Base-by-base conservation (phyloP, 2,797 vertebrate species). In the Chanos chanos region DNA sequence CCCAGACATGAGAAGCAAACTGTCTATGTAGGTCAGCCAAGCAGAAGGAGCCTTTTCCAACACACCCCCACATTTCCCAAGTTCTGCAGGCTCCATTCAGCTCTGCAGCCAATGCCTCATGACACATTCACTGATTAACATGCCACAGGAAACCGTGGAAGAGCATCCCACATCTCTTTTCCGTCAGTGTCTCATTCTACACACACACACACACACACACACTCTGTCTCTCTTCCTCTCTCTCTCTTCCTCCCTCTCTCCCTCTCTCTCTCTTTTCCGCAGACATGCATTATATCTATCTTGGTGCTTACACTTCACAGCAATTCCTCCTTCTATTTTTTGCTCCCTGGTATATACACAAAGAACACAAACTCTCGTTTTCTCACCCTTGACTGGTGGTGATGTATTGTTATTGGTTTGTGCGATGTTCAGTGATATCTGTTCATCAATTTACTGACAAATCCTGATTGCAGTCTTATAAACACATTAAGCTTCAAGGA, bases 11-110 rank as follows among this genome's bases (percentile, higher is more conserved):
- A 88, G 83, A 87, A 79, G 81, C 82, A 89, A 89, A 86, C 88
- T 86, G 83, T 77, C 84, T 90, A 89, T 90, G 81, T 91, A 91
- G 89, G 89, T 91, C 90, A 90, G 85, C 86, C 87, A 88, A 85
- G 86, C 86, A 86, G 85, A 89, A 89, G 84, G 85, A 87, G 74
- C 68, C 73, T 81, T 85, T 74, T 81, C 83, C 72, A 80, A 41
- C 76, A 86, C 86, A 79, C 87, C 86, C 85, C 86, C 86, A 85
- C 85, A 81, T 85, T 86, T 86, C 71, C 81, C 82, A 77, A 66
- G 73, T 85, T 87, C 64, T 64, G 28, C 49, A 51, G 55, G 54
- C 61, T 73, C 54, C 67, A 71, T 79, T 75, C 74, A 74, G 80
- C 67, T 77, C 68, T 60, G 41, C 47, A 41, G 47, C 34, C 41